Evolutionary conservation across 2,888 invertebrate genomes (phyloP).

Genomic region (Sialis lutaria): DNA sequence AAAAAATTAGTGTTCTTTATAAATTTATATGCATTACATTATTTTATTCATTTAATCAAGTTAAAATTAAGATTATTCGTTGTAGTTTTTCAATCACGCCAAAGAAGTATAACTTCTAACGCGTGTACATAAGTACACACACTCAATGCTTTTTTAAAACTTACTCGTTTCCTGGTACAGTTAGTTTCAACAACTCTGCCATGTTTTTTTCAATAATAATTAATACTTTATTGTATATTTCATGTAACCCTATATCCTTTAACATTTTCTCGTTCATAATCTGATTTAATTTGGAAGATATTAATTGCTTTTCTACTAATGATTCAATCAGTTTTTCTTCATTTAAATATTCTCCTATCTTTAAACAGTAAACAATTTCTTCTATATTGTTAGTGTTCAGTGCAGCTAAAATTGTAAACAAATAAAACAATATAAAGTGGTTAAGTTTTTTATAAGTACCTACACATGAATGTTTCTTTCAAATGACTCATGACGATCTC

Average conservation of each 20-base stretch:
- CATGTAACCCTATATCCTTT: conserved; percentile 30
- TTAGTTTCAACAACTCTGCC: conserved; percentile 16
- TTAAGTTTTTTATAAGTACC: not conserved
- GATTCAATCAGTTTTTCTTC: conserved; percentile 52
- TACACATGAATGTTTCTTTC: conserved; percentile 4
- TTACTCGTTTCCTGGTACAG: not conserved
- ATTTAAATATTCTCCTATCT: conserved; percentile 39
- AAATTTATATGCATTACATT: too few species aligned
- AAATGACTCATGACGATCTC: conserved; percentile 1
- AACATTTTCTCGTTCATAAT: conserved; percentile 49
- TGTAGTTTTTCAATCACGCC: too few species aligned
- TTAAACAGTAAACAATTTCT: conserved; percentile 37
- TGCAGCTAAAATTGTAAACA: conserved; percentile 32
- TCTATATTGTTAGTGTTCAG: conserved; percentile 35
- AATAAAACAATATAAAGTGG: conserved; percentile 17
- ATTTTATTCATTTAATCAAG: too few species aligned
- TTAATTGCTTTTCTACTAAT: conserved; percentile 46
- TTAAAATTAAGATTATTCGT: too few species aligned
- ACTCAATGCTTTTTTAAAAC: not conserved
- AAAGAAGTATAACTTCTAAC: too few species aligned
- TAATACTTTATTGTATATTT: conserved; percentile 51
- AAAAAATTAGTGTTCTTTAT: too few species aligned
- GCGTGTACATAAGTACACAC: too few species aligned
- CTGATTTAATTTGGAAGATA: conserved; percentile 47
- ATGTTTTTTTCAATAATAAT: conserved; percentile 53